Evolutionary conservation across 2,888 invertebrate species (phyloP).

Genomic region (Nomada fucata): DNA sequence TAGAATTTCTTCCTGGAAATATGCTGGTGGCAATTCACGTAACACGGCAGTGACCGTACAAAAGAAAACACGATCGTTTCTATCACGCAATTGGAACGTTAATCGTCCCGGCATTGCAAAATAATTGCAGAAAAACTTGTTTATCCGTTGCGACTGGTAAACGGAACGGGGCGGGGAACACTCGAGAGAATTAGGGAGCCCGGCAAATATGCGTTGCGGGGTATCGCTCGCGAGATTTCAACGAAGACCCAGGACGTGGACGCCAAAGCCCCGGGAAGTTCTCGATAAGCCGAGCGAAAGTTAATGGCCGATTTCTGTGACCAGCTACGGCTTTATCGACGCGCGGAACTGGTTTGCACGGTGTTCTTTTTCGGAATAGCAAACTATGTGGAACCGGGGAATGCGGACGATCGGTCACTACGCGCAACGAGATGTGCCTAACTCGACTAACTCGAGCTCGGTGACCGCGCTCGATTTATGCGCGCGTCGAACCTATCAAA

Average conservation of each 20-base stretch:
- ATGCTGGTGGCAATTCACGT: not conserved
- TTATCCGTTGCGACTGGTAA: not conserved
- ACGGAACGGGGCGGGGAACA: not conserved
- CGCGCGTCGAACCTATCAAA: not conserved
- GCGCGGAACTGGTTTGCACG: constrained; percentile 43
- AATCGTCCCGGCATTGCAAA: constrained; percentile 16
- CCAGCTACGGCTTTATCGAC: constrained; percentile 17
- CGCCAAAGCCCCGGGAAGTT: not conserved
- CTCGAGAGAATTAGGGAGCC: constrained; percentile 28
- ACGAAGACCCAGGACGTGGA: constrained; percentile 1
- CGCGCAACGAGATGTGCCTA: constrained; percentile 6
- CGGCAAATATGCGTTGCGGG: not conserved
- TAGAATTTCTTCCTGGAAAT: not conserved
- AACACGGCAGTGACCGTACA: not conserved
- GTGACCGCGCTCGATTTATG: constrained; percentile 13
- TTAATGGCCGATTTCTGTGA: constrained; percentile 32
- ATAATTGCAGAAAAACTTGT: constrained; percentile 16
- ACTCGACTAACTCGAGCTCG: constrained; percentile 39
- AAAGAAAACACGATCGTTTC: constrained; percentile 1
- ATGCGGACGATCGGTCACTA: constrained; percentile 41
- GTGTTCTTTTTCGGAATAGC: constrained; percentile 1
- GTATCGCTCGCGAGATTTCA: constrained; percentile 17
- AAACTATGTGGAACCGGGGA: constrained; percentile 19
- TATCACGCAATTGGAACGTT: constrained; percentile 26
- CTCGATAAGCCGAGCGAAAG: constrained; percentile 20